phyloP scores from a whole-genome alignment of 2,888 invertebrate genomes.

The Dinocampus coccinellae region DNA sequence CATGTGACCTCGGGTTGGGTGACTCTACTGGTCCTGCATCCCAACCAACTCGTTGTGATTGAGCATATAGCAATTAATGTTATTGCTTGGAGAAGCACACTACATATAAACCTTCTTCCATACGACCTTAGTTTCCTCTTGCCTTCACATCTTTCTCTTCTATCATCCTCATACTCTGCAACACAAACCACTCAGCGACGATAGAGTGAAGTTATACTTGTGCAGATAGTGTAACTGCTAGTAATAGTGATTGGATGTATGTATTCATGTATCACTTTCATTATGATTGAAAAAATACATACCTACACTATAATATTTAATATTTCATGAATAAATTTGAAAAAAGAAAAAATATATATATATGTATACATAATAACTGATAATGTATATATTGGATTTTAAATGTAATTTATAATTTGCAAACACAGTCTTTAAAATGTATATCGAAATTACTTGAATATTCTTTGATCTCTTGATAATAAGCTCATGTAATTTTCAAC shows the following conservation, averaged over 20 bases:
- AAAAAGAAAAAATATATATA: not conserved
- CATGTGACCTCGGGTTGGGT: slow-evolving; percentile 44
- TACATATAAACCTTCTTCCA: slow-evolving; percentile 22
- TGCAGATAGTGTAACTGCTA: not conserved
- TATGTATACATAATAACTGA: not conserved
- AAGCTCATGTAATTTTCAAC: too few species aligned
- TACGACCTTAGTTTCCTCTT: slow-evolving; percentile 33
- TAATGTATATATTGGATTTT: not conserved
- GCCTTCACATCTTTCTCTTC: slow-evolving; percentile 4
- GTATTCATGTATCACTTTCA: not conserved
- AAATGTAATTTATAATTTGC: too few species aligned
- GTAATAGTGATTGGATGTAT: slow-evolving; percentile 4
- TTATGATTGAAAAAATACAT: not conserved
- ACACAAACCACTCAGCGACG: not conserved
- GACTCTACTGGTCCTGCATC: slow-evolving; percentile 37
- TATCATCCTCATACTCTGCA: not conserved
- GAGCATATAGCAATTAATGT: slow-evolving; percentile 65
- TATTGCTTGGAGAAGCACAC: slow-evolving; percentile 58
- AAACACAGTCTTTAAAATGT: too few species aligned
- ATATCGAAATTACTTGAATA: too few species aligned
- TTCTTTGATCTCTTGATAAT: too few species aligned
- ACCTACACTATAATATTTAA: not conserved
- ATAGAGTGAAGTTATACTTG: not conserved
- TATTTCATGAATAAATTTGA: too few species aligned
- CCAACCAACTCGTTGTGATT: slow-evolving; percentile 53